Percentiles rank a stretch among this genome's conserved stretches.
Evolutionary conservation across 2,113 vertebrate genomes (phyloP).

Genomic region (Leptosomus discolor): DNA sequence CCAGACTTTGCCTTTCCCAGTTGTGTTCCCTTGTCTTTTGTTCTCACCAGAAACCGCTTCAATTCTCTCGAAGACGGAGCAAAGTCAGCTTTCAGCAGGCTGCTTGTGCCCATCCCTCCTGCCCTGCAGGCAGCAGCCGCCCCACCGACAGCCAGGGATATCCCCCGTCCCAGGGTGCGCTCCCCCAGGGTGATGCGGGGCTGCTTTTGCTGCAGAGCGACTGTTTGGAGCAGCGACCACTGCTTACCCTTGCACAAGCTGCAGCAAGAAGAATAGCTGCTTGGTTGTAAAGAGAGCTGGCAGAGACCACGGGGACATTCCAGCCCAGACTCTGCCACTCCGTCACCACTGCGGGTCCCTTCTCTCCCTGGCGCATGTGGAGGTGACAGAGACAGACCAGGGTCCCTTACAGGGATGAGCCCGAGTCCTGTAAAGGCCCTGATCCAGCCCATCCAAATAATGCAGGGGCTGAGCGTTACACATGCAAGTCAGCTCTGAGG

Average conservation of each 20-base stretch:
- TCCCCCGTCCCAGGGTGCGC: rapidly evolving
- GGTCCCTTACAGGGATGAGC: neutral
- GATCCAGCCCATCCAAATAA: neutral
- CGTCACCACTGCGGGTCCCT: neutral
- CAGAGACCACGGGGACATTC: neutral
- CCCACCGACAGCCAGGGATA: rapidly evolving
- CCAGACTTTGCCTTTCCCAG: neutral
- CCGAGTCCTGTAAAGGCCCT: neutral
- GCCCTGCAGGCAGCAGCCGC: rapidly evolving
- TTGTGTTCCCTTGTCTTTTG: neutral
- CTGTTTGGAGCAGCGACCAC: neutral
- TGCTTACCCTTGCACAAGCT: neutral
- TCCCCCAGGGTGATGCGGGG: neutral
- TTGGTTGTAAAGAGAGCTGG: neutral
- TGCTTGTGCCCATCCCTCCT: neutral
- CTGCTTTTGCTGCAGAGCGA: too few species aligned
- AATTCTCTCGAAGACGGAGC: neutral
- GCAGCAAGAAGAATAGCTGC: neutral
- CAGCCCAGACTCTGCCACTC: neutral
- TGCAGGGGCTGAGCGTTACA: rapidly evolving
- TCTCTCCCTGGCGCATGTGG: neutral
- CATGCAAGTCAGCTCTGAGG: neutral
- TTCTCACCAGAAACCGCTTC: neutral
- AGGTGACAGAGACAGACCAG: neutral
- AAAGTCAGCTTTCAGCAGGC: neutral